Base-by-base conservation (phyloP, 2,113 vertebrate species). In the Ptyas mucosa region DNA sequence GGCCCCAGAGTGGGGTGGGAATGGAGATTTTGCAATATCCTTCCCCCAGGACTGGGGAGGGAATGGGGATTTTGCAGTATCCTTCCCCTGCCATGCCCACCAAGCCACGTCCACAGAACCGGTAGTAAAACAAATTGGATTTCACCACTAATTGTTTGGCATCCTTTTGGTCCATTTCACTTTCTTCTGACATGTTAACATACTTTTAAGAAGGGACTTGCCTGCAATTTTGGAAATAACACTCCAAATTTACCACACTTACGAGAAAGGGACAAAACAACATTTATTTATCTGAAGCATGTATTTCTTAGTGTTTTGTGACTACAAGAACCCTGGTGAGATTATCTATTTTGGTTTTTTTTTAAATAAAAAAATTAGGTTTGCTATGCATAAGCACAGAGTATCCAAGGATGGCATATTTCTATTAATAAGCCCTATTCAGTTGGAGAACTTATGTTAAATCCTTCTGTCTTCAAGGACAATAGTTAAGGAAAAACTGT, bases 401-500 rank as follows among this genome's bases (percentile, higher is more conserved):
- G 90, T 52, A 69, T 87, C 34, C 10, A 34, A 75, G 24, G 85
- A 7, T 29, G 90, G 64, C 0, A 95, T 15, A 51, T 92, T 91
- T 96, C 89, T 21, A 92, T 24, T 21, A 94, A 94, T 61, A 89
- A 90, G 85, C 20, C 57, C 94, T 87, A 94, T 9, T 0, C 85
- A 93, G 92, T 23, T 2, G 88, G 21, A 94, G 53, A 4, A 87
- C n/a, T 93, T 49, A 49, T 49, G 6, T 49, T 49, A 49, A 49
- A 49, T 49, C 46, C 6, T 49, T 49, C 85, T 94, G n/a, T n/a
- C 87, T 61, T 58, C 64, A 18, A 94, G 91, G 26, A 43, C 53
- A 20, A 1, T 49, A 93, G 57, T 92, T 94, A 95, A 91, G 52
- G 3, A 91, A 20, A 39, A 94, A 95, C 92, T 93, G 91, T 86